Base-by-base conservation (phyloP, 1,140 invertebrate species). In the Achroia grisella region DNA sequence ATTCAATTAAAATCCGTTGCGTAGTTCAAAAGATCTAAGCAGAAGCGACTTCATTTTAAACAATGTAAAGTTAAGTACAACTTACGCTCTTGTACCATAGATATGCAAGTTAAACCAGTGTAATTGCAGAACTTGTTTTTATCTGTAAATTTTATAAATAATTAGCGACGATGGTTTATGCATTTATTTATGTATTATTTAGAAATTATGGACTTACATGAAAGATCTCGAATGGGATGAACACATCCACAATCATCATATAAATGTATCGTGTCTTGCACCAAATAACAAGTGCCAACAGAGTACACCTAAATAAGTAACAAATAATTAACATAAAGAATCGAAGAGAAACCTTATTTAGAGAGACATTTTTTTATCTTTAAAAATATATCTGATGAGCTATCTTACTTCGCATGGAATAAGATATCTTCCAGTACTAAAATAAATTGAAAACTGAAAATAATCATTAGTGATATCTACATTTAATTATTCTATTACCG, bases 211-310 rank as follows among this genome's bases (percentile, higher is more conserved):
- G 8, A 63, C 72, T 76, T 54, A 79, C 77, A 79, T 30, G 53
- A 48, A 9, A 40, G 48, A 44, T 86, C 78, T 66, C 88, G 78
- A 1, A 79, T 67, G 44, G 88, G 87, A 69, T 87, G 80, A n/a
- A 87, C 77, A 53, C 88, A 89, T 43, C 82, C 76, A 44, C 88
- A 89, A 13, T 81, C 44, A 13, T 75, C 32, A 23, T 72, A 73
- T 34, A 75, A 71, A 44, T 79, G 60, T 48, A 83, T 64, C 9
- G 86, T 87, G 42, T 71, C 77, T 40, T 80, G 77, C 43, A 86
- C 86, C 10, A 87, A 71, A 10, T 81, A 56, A 53, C 89, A 90
- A 2, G 87, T 78, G 4, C 86, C 86, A 54, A 86, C 88, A 27
- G 87, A 88, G 48, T 90, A 89, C 10, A 80, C 56, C 77, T 81